Conservation (phyloP, 2,888 invertebrate genomes). For the Phaedon cochleariae region DNA sequence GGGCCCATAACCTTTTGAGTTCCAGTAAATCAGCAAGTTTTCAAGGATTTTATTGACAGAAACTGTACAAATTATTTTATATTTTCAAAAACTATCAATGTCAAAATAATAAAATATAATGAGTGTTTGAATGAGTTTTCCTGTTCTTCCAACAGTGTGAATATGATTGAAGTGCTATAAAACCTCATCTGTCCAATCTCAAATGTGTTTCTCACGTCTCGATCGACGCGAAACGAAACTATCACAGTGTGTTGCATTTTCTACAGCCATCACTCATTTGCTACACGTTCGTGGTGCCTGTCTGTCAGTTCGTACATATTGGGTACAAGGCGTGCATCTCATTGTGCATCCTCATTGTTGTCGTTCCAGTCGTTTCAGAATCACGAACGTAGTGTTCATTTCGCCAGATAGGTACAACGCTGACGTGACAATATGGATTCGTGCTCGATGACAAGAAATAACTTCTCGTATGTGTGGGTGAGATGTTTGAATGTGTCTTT, state of each 20-base stretch:
- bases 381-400: constrained; percentile 27
- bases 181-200: background rate
- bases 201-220: background rate
- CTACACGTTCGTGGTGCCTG: constrained; percentile 5
- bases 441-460: background rate
- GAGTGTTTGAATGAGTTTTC: too few species aligned
- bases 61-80: too few species aligned
- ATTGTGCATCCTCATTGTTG: too few species aligned
- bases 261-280: constrained; percentile 6
- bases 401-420: constrained; percentile 10
- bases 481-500: too few species aligned
- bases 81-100: too few species aligned
- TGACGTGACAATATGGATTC: constrained; percentile 20
- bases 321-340: constrained; percentile 21
- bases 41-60: too few species aligned
- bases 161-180: too few species aligned
- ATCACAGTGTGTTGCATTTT: background rate
- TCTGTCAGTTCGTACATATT: constrained; percentile 20
- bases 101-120: too few species aligned
- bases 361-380: constrained; percentile 21
- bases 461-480: background rate
- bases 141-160: too few species aligned
- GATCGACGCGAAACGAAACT: background rate
- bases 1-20: too few species aligned
- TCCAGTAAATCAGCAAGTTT: too few species aligned